Base-by-base conservation (phyloP, 2,888 invertebrate genomes). In the Eubasilissa splendida region DNA sequence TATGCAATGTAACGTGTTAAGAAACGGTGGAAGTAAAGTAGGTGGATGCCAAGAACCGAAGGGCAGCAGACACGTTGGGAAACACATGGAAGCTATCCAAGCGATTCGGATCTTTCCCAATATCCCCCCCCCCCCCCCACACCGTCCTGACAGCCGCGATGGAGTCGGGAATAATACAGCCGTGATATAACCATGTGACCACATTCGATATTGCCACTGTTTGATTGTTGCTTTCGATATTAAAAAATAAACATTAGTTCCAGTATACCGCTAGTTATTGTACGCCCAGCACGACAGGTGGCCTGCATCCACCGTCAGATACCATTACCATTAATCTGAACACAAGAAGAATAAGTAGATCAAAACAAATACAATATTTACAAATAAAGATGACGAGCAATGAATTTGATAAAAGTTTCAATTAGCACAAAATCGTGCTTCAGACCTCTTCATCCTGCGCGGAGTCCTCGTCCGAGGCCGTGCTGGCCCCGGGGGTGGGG, bases 401-500 rank as follows among this genome's bases (percentile, higher is more conserved):
- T n/a, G 58, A 58, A 58, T n/a, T 11, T 58, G 58, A 54, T 12
- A 22, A 22, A 22, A 22, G n/a, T 8, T 58, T 3, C 58, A 58
- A n/a, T 56, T 56, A 33, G 56, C 54, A 53, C 70, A 22, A 50
- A 42, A 73, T 56, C 4, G 56, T 56, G 33, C 14, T 14, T 56
- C 76, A 76, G 76, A 76, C 76, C 76, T 76, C 76, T 65, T 76
- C 76, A 14, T 60, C 77, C 59, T 79, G 79, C 9, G 79, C 60
- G 33, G 73, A 73, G n/a, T 76, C 76, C n/a, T 79, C 79, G 12
- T 79, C 79, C 31, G 58, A 42, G 5, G 58, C 56, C 33, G 53
- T 56, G n/a, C 56, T 52, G 50, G 58, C 77, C 14, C 22, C 14
- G 31, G 31, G 33, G 11, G 65, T 31, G 12, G 54, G 33, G 31